Base-by-base conservation (phyloP, 2,113 vertebrate genomes). In the Myiopsitta monachus region DNA sequence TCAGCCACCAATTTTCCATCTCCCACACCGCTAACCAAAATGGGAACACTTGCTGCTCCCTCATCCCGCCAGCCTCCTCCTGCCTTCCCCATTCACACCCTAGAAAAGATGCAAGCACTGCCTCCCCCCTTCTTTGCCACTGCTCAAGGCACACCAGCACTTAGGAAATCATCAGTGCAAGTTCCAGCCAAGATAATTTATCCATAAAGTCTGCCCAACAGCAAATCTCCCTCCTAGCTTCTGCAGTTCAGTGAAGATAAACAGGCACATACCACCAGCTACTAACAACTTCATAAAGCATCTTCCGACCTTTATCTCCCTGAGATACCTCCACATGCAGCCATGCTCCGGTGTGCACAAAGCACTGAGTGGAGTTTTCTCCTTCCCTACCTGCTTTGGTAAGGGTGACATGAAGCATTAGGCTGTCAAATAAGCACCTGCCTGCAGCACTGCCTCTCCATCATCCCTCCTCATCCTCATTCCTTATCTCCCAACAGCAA, bases 121-220 rank as follows among this genome's bases (percentile, higher is more conserved):
- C 73, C 57, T 93, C 75, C 46, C 75, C 51, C 80, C 55, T 94
- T 64, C 70, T 55, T 75, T 80, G 64, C 81, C 55, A 43, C 46
- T 1, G 3, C 81, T 84, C 57, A 63, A 88, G 55, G 43, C 11
- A 9, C 7, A 5, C 39, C 87, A 88, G 70, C 41, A 36, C 59
- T 94, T 68, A 28, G 75, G 68, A 94, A 95, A 95, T 70, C 72
- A 77, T 91, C 86, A 95, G 84, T 0, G 1, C 75, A 86, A 90
- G 86, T 49, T 91, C 43, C 78, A 96, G 55, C 55, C 55, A 68
- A 52, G 63, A 70, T 92, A 80, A 90, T 91, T 94, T 92, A 84
- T 80, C 92, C 67, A 83, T 76, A 67, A 94, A 80, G 72, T 49
- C 88, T 92, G 59, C 27, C 57, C 12, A 3, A 74, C 22, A 44